Evolutionary conservation across 2,797 vertebrate genomes (phyloP).

Genomic region (Gephyroberyx darwinii): DNA sequence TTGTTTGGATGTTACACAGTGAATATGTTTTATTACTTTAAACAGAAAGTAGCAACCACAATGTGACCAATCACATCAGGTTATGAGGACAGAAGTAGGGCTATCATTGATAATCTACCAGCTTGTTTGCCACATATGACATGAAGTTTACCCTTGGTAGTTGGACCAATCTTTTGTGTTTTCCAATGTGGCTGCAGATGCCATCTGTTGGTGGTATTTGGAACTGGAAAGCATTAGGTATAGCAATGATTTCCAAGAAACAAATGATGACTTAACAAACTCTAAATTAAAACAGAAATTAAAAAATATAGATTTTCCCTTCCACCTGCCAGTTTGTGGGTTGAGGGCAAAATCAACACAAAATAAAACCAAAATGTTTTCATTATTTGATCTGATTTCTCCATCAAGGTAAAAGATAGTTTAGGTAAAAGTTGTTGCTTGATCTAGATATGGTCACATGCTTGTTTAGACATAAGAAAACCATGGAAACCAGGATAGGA

Average conservation of each 20-base stretch:
- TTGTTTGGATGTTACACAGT: background rate
- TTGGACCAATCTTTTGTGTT: background rate
- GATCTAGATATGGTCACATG: background rate
- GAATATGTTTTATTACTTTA: background rate
- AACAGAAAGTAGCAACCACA: background rate
- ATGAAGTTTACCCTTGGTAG: background rate
- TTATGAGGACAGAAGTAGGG: background rate
- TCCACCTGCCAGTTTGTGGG: too few species aligned
- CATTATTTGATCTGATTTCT: background rate
- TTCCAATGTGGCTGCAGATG: constrained; percentile 13
- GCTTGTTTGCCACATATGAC: background rate
- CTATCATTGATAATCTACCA: background rate
- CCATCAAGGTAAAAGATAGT: background rate
- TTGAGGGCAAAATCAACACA: background rate
- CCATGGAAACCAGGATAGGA: background rate
- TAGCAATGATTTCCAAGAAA: background rate
- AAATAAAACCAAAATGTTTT: background rate
- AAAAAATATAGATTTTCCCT: background rate
- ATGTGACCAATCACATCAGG: background rate
- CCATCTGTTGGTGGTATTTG: constrained; percentile 57
- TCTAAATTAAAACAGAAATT: background rate
- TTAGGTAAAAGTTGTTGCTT: background rate
- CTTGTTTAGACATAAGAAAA: background rate
- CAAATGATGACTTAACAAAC: background rate
- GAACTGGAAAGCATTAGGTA: constrained; percentile 21